Conservation (phyloP, 1,140 invertebrate genomes). For the Apis dorsata region DNA sequence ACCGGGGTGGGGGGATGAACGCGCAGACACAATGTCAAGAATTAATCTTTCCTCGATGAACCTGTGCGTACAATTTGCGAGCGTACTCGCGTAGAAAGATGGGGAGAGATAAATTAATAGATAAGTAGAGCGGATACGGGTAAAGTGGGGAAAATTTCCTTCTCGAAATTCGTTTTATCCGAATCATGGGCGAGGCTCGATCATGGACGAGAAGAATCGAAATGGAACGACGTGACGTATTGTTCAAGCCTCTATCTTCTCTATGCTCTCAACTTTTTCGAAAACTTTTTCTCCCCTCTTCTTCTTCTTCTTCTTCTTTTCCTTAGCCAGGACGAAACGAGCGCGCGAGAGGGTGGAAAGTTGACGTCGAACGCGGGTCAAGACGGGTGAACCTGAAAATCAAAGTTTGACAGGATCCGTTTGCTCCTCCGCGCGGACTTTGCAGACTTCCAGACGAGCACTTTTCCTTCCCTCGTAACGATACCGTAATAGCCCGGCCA, state of each 20-base stretch:
- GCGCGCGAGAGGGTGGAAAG: constrained; percentile 50
- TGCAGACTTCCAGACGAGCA: constrained; percentile 43
- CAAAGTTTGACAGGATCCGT: constrained; percentile 67
- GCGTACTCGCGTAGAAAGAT: no score
- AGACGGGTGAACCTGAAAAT: constrained; percentile 63
- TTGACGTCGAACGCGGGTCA: constrained; percentile 50
- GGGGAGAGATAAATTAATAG: not conserved
- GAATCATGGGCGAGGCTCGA: not conserved
- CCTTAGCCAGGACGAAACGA: constrained; percentile 31
- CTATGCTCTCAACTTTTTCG: constrained; percentile 61
- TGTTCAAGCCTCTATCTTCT: constrained; percentile 57
- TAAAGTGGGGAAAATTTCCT: no score
- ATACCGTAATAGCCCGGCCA: constrained; percentile 30
- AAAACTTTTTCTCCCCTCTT: constrained; percentile 46
- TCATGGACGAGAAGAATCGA: not conserved
- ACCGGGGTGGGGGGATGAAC: constrained; percentile 8
- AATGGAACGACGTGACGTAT: constrained; percentile 33
- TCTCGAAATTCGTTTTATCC: not conserved
- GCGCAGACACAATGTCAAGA: constrained; percentile 29
- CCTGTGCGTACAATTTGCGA: not conserved
- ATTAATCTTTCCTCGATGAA: constrained; percentile 29
- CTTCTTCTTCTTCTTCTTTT: constrained; percentile 17
- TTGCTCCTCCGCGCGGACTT: constrained; percentile 60
- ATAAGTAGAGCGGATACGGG: no score
- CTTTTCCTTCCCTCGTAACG: constrained; percentile 32